phyloP scores from a whole-genome alignment of 2,113 vertebrate species.

The Siphamia tubifer region DNA sequence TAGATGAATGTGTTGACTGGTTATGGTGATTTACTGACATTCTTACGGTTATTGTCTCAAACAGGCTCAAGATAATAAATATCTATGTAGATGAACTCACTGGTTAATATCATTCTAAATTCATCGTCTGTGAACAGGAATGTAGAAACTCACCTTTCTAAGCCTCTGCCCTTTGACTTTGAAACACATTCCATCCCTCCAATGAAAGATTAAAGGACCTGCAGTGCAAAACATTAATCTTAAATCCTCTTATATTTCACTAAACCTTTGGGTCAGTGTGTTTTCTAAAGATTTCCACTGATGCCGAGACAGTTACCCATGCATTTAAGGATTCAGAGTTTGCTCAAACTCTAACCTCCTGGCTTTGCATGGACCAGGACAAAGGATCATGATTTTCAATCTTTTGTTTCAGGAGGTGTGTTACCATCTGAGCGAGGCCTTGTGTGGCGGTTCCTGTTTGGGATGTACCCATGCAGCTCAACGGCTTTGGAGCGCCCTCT shows the following conservation, averaged over 20 bases:
- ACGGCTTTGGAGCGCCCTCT: constrained; percentile 77
- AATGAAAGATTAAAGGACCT: constrained; percentile 25
- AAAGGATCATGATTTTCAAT: neutral
- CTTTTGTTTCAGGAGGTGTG: constrained; percentile 66
- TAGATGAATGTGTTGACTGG: neutral
- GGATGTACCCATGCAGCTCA: constrained; percentile 82
- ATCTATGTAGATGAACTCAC: neutral
- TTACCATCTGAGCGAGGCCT: constrained; percentile 70
- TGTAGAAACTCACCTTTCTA: constrained; percentile 19
- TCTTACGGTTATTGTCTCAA: neutral
- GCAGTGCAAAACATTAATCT: constrained; percentile 14
- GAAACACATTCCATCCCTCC: constrained; percentile 20
- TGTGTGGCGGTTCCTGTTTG: constrained; percentile 82
- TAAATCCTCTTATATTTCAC: constrained; percentile 26
- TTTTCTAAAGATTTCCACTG: neutral
- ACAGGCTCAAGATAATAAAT: neutral
- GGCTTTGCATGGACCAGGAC: neutral
- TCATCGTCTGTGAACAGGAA: constrained; percentile 20
- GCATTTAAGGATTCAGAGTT: neutral
- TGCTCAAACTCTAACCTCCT: neutral
- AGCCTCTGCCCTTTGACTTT: constrained; percentile 5
- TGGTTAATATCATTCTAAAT: constrained; percentile 5
- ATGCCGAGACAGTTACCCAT: neutral
- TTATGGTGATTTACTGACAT: too few species aligned
- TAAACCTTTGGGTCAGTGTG: neutral